These are phyloP conservation scores for Eretmochelys imbricata DNA, from an alignment of 2,113 vertebrate genomes.

Conservation along the genomic window DNA sequence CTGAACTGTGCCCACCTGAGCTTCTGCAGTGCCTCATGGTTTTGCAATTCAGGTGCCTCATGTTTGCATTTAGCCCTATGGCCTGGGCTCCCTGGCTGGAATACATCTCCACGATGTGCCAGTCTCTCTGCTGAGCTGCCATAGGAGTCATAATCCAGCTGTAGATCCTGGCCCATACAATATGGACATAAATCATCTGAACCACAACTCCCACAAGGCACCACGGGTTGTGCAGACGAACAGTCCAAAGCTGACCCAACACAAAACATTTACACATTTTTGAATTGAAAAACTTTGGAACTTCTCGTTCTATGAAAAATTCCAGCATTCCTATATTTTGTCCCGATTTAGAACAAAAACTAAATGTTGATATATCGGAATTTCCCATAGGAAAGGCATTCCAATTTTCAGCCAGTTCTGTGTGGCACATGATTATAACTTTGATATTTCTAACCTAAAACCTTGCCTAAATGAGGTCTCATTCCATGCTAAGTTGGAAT, in stretches of 20 bases:
- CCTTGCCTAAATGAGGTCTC: rapidly evolving
- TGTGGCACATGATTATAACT: neutral
- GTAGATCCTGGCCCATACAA: neutral
- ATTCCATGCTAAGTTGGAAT: neutral
- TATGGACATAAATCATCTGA: neutral
- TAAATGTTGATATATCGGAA: rapidly evolving
- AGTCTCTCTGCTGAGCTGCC: neutral
- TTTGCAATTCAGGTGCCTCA: neutral
- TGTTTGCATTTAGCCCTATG: rapidly evolving
- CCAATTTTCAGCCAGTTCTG: neutral
- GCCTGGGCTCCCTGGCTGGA: neutral
- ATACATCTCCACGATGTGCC: neutral
- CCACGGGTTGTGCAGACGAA: neutral
- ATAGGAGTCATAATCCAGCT: neutral
- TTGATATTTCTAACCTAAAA: neutral
- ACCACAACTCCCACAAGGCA: neutral
- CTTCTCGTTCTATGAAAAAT: neutral
- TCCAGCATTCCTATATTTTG: neutral
- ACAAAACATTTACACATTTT: neutral
- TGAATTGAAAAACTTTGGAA: neutral
- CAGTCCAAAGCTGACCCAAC: neutral
- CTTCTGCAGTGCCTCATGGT: rapidly evolving
- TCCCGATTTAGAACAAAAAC: neutral
- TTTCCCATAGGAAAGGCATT: neutral
- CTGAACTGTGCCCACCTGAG: neutral